A percentile compares a stretch with the other conserved stretches of the same genome.
phyloP scores from a whole-genome alignment of 2,888 invertebrate genomes.

The Folsomia candida region DNA sequence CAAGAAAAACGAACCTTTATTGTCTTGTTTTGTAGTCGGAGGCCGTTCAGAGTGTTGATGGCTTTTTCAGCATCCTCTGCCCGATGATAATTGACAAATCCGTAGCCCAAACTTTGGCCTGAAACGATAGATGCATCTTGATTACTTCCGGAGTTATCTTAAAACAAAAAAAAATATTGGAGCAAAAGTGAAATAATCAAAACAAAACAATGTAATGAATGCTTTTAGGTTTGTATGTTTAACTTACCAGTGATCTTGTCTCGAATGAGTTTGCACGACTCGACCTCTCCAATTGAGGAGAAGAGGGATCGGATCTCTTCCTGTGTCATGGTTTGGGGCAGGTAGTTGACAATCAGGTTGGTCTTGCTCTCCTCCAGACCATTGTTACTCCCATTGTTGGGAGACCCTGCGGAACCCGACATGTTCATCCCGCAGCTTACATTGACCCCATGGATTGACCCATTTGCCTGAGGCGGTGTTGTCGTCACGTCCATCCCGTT shows the following conservation, averaged over 20 bases:
- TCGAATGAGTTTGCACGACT: conserved; percentile 97
- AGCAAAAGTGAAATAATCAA: conserved; percentile 1
- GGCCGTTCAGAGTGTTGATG: conserved; percentile 94
- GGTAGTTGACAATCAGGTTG: conserved; percentile 98
- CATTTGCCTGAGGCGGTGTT: conserved; percentile 79
- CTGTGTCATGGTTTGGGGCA: conserved; percentile 99
- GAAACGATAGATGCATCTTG: conserved; percentile 50
- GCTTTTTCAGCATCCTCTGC: conserved; percentile 98
- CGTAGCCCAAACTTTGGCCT: conserved; percentile 99
- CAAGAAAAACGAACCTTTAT: conserved; percentile 75
- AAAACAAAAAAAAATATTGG: conserved; percentile 16
- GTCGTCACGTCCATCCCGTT: conserved; percentile 67
- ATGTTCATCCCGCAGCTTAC: conserved; percentile 53
- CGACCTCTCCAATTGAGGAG: conserved; percentile 97
- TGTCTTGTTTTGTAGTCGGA: conserved; percentile 97
- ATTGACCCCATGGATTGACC: conserved; percentile 56
- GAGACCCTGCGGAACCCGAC: conserved; percentile 54
- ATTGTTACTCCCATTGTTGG: conserved; percentile 58
- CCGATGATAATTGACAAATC: conserved; percentile 98
- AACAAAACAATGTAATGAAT: conserved; percentile 10
- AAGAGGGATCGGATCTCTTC: conserved; percentile 97
- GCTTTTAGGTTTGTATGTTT: background rate
- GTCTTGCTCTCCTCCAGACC: conserved; percentile 88
- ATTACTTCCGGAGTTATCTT: conserved; percentile 23
- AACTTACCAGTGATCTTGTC: conserved; percentile 88